Conservation (phyloP, 2,797 vertebrate species). For the Lindbergichthys nudifrons region DNA sequence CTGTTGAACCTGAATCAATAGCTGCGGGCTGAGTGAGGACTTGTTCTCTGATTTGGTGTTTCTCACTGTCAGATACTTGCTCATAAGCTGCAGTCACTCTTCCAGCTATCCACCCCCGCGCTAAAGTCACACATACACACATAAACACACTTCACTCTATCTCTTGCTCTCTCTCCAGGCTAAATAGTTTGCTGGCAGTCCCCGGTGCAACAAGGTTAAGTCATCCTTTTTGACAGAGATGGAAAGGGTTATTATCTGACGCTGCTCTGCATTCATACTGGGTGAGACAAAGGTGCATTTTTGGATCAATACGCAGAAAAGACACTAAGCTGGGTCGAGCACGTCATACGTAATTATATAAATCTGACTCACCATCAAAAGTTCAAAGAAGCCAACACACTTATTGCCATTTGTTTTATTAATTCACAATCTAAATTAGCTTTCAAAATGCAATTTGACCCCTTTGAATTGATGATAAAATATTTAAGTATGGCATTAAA, state of each 20-base stretch:
- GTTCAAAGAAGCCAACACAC: slow-evolving; percentile 12
- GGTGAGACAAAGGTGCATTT: slow-evolving; percentile 58
- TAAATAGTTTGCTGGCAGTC: slow-evolving; percentile 71
- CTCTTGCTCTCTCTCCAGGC: slow-evolving; percentile 56
- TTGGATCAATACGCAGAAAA: slow-evolving; percentile 67
- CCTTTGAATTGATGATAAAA: slow-evolving; percentile 23
- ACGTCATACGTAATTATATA: slow-evolving; percentile 45
- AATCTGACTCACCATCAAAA: slow-evolving; percentile 31
- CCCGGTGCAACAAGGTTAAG: slow-evolving; percentile 71
- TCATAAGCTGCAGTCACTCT: slow-evolving; percentile 70
- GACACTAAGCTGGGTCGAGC: slow-evolving; percentile 28
- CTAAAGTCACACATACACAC: slow-evolving; percentile 32
- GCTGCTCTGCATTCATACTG: slow-evolving; percentile 59
- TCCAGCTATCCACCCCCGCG: slow-evolving; percentile 49
- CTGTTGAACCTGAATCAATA: slow-evolving; percentile 84
- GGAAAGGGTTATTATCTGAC: slow-evolving; percentile 78
- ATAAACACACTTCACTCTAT: slow-evolving; percentile 41
- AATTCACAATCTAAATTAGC: slow-evolving; percentile 12
- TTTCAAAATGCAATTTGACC: slow-evolving; percentile 13
- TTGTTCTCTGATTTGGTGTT: slow-evolving; percentile 74
- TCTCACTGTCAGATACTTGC: slow-evolving; percentile 71
- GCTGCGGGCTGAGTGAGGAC: slow-evolving; percentile 67
- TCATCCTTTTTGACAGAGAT: slow-evolving; percentile 80
- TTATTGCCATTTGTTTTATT: background rate
- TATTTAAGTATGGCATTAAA: slow-evolving; percentile 27